Evolutionary conservation across 2,888 invertebrate species (phyloP), one percentile per base, ranked within the genome.

Genomic region (Notodonta dromedarius): DNA sequence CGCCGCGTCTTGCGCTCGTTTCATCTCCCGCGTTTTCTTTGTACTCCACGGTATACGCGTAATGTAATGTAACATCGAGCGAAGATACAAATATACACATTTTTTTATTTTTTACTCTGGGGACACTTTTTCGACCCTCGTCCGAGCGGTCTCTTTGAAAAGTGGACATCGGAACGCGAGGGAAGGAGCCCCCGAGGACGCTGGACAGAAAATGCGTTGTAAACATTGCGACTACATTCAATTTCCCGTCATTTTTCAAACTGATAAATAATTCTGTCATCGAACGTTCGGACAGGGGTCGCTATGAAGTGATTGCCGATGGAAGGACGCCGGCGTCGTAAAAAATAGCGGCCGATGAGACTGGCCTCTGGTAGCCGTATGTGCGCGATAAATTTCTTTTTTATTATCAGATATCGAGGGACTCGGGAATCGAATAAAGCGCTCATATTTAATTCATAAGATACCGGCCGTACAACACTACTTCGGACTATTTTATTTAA

Each of bases 181-280:
- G 93, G 93, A 91, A 91, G 91, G 85, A 88, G 91, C 91, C 93
- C 93, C 93, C 86, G 91, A 91, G 92, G 92, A 92, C 89, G 82
- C 83, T 84, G 89, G 86, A 90, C 91, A 91, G 89, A 93, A 91
- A 94, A 93, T 92, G 93, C 92, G 94, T 93, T 94, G 94, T 94
- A 93, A 94, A 94, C 94, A 94, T 94, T 88, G 94, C 92, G 92
- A 94, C 90, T 94, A 94, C 94, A 94, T 94, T 94, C 94, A 94
- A 94, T 94, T 94, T 94, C 93, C 91, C 91, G 94, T 94, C 94
- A 94, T 94, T 94, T 94, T 94, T 94, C 94, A 94, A 93, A 93
- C 94, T 94, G 94, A 94, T 94, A 94, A 94, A 94, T 94, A 94
- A 94, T 94, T 94, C 94, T 93, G 93, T 94, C 93, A 92, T 93